phyloP scores from a whole-genome alignment of 2,888 invertebrate genomes.

The Dermolepida albohirtum region DNA sequence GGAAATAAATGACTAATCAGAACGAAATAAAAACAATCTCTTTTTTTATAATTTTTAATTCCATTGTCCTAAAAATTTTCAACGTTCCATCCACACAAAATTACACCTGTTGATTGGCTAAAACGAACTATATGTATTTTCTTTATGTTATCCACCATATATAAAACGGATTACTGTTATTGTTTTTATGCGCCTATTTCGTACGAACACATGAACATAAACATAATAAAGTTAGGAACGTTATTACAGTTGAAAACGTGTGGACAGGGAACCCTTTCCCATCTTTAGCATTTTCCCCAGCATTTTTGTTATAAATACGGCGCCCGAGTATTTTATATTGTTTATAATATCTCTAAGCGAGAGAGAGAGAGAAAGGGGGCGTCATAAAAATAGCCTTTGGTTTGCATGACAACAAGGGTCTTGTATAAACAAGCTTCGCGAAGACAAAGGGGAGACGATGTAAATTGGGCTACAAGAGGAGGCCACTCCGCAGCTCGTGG shows the following conservation, averaged over 20 bases:
- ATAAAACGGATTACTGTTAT: slow-evolving; percentile 18
- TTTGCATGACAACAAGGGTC: slow-evolving; percentile 41
- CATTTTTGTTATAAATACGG: slow-evolving; percentile 21
- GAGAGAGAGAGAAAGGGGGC: slow-evolving; percentile 17
- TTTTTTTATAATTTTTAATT: too few species aligned
- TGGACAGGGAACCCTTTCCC: slow-evolving; percentile 7
- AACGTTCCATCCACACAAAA: too few species aligned
- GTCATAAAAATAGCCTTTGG: slow-evolving; percentile 41
- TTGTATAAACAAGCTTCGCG: slow-evolving; percentile 40
- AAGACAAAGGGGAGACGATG: slow-evolving; percentile 50
- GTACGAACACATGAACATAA: slow-evolving; percentile 1
- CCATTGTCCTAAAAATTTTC: too few species aligned
- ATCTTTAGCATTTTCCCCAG: slow-evolving; percentile 17
- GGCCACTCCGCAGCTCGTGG: slow-evolving; percentile 49
- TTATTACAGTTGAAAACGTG: slow-evolving; percentile 14
- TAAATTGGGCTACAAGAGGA: slow-evolving; percentile 55
- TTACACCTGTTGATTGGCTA: slow-evolving; percentile 14
- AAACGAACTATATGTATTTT: slow-evolving; percentile 18
- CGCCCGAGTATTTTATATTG: slow-evolving; percentile 38
- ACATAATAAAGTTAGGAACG: slow-evolving; percentile 13
- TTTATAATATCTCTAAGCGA: slow-evolving; percentile 41
- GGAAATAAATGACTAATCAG: too few species aligned
- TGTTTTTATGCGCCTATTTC: background rate
- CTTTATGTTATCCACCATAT: background rate
- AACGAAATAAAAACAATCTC: too few species aligned